phyloP scores from a whole-genome alignment of 2,113 vertebrate species.

The Miniopterus natalensis region DNA sequence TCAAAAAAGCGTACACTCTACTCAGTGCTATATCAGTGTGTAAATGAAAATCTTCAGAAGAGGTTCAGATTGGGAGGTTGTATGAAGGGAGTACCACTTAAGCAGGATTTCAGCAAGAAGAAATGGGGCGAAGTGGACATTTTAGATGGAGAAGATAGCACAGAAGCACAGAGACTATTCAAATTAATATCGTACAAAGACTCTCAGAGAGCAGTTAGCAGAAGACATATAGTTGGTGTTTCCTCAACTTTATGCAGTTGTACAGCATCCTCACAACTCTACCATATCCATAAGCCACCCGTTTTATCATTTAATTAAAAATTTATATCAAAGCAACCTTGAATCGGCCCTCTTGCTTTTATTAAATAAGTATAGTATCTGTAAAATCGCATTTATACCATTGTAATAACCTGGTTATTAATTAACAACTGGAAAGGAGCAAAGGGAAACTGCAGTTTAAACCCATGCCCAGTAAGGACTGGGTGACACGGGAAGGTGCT shows the following conservation, averaged over 20 bases:
- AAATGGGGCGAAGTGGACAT: not conserved
- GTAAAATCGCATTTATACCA: not conserved
- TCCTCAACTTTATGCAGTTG: not conserved
- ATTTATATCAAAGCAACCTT: constrained; percentile 19
- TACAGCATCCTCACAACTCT: not conserved
- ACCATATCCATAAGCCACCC: not conserved
- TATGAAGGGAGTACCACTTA: not conserved
- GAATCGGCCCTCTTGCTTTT: not conserved
- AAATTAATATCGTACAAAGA: not conserved
- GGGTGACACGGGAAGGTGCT: too few species aligned
- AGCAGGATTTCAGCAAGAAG: not conserved
- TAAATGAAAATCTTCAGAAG: not conserved
- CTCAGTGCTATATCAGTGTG: not conserved
- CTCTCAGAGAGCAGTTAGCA: not conserved
- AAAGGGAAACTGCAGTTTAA: too few species aligned
- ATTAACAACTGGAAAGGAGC: too few species aligned
- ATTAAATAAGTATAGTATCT: not conserved
- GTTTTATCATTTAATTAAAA: not conserved
- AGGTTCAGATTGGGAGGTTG: not conserved
- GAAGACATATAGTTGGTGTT: not conserved
- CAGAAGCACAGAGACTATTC: not conserved
- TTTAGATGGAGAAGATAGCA: not conserved
- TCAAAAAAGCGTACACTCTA: not conserved
- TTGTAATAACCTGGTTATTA: too few species aligned
- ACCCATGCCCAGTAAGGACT: too few species aligned